A percentile compares a stretch with the other conserved stretches of the same genome.
Evolutionary conservation across 1,140 invertebrate species (phyloP).

Genomic region (Acromyrmex heyeri): DNA sequence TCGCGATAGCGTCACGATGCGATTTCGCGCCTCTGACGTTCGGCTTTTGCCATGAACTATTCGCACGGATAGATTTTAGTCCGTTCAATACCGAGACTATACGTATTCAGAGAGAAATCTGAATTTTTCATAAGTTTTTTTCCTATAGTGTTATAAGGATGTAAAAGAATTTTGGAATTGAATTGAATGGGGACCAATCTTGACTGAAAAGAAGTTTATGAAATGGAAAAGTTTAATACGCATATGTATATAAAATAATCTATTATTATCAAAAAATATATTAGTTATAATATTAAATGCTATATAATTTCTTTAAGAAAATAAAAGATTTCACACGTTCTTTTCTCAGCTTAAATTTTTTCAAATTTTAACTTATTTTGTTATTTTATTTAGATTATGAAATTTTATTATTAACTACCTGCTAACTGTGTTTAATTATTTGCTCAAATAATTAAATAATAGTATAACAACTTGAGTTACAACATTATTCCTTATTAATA

Average conservation of each 20-base stretch:
- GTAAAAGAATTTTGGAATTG: not conserved
- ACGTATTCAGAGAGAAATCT: constrained; percentile 32
- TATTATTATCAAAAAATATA: constrained; percentile 3
- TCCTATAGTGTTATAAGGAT: not conserved
- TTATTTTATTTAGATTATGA: not conserved
- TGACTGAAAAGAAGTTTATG: not conserved
- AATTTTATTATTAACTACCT: not conserved
- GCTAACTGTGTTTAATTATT: not conserved
- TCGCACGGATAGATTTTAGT: constrained; percentile 2
- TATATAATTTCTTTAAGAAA: not conserved
- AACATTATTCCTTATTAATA: not conserved
- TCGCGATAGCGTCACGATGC: constrained; percentile 28
- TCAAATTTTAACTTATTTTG: not conserved
- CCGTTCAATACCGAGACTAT: constrained; percentile 21
- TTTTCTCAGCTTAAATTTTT: not conserved
- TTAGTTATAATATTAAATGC: not conserved
- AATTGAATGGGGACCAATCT: not conserved
- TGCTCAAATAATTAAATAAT: not conserved
- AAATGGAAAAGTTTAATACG: constrained; percentile 3
- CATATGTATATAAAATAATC: not conserved
- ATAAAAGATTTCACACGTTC: not conserved
- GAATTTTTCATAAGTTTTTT: constrained; percentile 37
- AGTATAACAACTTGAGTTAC: not conserved
- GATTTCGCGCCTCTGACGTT: constrained; percentile 19
- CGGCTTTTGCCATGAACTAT: constrained; percentile 27